These are phyloP conservation scores for Drosophila merina DNA, from an alignment of 2,888 invertebrate genomes.

Conservation along the genomic window DNA sequence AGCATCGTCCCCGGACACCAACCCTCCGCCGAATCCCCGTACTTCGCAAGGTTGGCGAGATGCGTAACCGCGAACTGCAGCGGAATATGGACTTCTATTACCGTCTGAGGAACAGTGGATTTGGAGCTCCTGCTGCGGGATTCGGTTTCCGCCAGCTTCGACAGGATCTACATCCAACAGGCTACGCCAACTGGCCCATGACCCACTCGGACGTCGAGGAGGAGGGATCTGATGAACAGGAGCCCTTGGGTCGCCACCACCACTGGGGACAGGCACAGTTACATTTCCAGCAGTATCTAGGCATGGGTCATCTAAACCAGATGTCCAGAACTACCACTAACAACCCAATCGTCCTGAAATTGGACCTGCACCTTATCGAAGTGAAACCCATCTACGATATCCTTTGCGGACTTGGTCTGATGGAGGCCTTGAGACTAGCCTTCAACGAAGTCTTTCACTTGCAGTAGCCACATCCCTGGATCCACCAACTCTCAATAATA, in stretches of 20 bases:
- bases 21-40: background rate
- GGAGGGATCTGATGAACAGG: background rate
- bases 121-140: constrained; percentile 7
- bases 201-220: background rate
- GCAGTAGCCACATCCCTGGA: constrained; percentile 3
- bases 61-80: background rate
- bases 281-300: constrained; percentile 32
- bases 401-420: constrained; percentile 3
- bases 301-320: background rate
- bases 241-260: background rate
- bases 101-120: constrained; percentile 1
- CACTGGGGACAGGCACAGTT: constrained; percentile 22
- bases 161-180: background rate
- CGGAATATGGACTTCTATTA: constrained; percentile 26
- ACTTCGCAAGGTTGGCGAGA: constrained; percentile 8
- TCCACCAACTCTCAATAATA: constrained; percentile 4
- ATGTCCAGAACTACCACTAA: background rate
- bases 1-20: constrained; percentile 5
- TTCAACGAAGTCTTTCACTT: constrained; percentile 22
- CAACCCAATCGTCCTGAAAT: constrained; percentile 1
- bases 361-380: background rate
- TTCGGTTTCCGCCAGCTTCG: constrained; percentile 13
- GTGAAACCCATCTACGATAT: constrained; percentile 4
- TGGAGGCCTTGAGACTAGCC: constrained; percentile 6
- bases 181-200: constrained; percentile 11